Evolutionary conservation across 2,888 invertebrate genomes (phyloP).

Genomic region (Ornithoptera priamus): DNA sequence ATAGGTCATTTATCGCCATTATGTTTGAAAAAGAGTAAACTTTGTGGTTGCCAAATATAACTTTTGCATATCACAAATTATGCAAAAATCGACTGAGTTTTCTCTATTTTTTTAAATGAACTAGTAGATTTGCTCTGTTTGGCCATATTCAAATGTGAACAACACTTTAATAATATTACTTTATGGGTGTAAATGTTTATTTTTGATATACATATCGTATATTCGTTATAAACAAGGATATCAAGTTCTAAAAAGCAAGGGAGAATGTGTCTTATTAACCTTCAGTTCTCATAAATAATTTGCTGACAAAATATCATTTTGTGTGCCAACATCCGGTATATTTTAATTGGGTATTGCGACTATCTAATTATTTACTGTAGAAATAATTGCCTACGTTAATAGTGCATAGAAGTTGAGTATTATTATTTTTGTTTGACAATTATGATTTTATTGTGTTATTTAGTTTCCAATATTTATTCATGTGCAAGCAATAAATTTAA

Average conservation of each 20-base stretch:
- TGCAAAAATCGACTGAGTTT: neutral
- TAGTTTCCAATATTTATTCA: neutral
- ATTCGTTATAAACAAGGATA: neutral
- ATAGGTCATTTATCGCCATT: neutral
- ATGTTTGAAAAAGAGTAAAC: neutral
- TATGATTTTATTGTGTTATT: constrained; percentile 2
- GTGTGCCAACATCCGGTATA: constrained; percentile 24
- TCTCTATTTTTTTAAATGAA: neutral
- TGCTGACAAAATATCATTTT: constrained; percentile 16
- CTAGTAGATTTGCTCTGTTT: neutral
- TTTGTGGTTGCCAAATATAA: neutral
- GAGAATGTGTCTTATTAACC: constrained; percentile 17
- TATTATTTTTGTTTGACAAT: constrained; percentile 1
- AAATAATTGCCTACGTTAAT: constrained; percentile 15
- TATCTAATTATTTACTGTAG: constrained; percentile 22
- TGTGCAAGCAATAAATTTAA: constrained; percentile 11
- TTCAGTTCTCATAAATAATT: constrained; percentile 15
- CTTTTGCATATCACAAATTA: neutral
- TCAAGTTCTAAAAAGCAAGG: constrained; percentile 9
- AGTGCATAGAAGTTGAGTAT: constrained; percentile 8
- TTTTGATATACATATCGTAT: neutral
- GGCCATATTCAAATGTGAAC: neutral
- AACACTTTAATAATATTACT: neutral
- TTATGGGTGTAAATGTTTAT: neutral
- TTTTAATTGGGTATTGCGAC: constrained; percentile 17